Percentiles rank a stretch among this genome's conserved stretches.
Evolutionary conservation across 2,113 vertebrate species (phyloP).

Genomic region (Tupaia tana): DNA sequence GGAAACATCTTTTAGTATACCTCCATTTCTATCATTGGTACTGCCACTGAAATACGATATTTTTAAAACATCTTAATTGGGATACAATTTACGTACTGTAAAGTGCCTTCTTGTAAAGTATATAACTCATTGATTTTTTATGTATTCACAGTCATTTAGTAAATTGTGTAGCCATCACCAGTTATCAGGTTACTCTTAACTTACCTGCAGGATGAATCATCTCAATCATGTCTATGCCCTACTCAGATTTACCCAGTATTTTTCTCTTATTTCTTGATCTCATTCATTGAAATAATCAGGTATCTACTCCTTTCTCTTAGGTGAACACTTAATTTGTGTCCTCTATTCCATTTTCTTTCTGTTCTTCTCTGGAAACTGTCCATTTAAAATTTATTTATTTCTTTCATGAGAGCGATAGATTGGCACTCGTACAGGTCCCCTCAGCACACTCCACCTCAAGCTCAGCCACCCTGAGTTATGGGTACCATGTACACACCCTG

Average conservation of each 20-base stretch:
- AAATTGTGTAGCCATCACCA: background rate
- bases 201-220: background rate
- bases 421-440: too few relatives aligned
- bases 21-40: background rate
- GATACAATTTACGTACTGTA: background rate
- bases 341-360: background rate
- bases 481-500: too few relatives aligned
- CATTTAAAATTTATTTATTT: too few relatives aligned
- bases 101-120: background rate
- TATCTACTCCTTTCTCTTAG: background rate
- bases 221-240: background rate
- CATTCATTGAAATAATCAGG: background rate
- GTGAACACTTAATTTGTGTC: background rate
- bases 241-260: background rate
- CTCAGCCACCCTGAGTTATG: too few relatives aligned
- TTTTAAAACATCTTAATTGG: background rate
- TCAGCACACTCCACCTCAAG: too few relatives aligned
- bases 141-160: background rate
- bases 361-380: too few relatives aligned
- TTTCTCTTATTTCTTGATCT: background rate
- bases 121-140: background rate
- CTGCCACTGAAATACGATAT: background rate
- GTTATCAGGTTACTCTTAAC: background rate
- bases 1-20: background rate
- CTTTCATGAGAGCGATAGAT: too few relatives aligned